A percentile compares a stretch with the other conserved stretches of the same genome.
phyloP scores from a whole-genome alignment of 2,888 invertebrate species.

The Autographa pulchrina region DNA sequence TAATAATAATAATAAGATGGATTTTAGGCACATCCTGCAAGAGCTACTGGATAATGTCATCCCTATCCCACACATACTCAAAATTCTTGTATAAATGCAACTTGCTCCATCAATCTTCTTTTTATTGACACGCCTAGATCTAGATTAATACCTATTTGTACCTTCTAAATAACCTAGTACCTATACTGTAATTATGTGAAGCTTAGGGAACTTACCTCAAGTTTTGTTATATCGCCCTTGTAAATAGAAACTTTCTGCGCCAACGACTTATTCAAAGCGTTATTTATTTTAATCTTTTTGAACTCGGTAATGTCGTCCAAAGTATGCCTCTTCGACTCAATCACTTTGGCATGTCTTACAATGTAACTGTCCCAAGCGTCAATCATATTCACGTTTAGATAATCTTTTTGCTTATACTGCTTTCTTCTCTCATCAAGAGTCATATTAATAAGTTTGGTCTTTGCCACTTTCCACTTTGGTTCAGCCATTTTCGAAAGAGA shows the following conservation, averaged over 20 bases:
- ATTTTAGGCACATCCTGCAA: too few species aligned
- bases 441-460: slow-evolving; percentile 87
- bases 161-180: too few species aligned
- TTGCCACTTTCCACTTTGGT: slow-evolving; percentile 84
- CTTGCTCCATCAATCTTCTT: too few species aligned
- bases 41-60: too few species aligned
- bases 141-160: too few species aligned
- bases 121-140: too few species aligned
- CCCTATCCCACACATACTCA: too few species aligned
- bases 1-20: too few species aligned
- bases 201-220: slow-evolving; percentile 90
- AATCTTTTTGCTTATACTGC: slow-evolving; percentile 80
- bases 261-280: slow-evolving; percentile 79
- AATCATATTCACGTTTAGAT: slow-evolving; percentile 81
- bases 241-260: slow-evolving; percentile 91
- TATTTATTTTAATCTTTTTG: slow-evolving; percentile 73
- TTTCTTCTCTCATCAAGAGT: slow-evolving; percentile 87
- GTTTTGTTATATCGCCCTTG: slow-evolving; percentile 94
- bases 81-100: too few species aligned
- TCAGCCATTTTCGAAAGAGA: slow-evolving; percentile 79
- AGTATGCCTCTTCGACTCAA: slow-evolving; percentile 76
- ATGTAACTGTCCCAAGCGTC: slow-evolving; percentile 89
- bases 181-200: too few species aligned
- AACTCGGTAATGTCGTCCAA: slow-evolving; percentile 78
- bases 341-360: slow-evolving; percentile 70